Evolutionary conservation across 2,888 invertebrate genomes (phyloP).

Genomic region (Acanthoscelides obtectus): DNA sequence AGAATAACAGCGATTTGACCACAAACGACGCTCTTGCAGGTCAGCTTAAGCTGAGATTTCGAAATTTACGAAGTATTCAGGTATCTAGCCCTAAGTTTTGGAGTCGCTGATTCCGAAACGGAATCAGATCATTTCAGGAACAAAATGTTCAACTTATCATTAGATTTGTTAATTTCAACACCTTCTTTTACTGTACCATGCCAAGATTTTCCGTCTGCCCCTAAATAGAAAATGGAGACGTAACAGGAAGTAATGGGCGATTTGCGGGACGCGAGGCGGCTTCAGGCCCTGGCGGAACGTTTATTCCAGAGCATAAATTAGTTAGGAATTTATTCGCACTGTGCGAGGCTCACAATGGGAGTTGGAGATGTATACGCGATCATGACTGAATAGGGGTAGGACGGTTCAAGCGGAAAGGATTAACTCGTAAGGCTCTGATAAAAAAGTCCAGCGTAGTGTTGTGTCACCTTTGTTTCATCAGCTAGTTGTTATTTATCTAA

Average conservation of each 20-base stretch:
- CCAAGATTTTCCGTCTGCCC: conserved; percentile 9
- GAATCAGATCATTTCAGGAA: too few relatives aligned
- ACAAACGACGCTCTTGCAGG: too few relatives aligned
- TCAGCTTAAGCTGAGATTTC: too few relatives aligned
- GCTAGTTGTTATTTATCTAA: too few relatives aligned
- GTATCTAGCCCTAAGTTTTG: too few relatives aligned
- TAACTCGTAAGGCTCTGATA: too few relatives aligned
- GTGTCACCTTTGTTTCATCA: too few relatives aligned
- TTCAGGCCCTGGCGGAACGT: conserved; percentile 20
- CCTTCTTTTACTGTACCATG: background rate
- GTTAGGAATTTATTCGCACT: background rate
- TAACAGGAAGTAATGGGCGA: conserved; percentile 35
- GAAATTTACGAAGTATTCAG: too few relatives aligned
- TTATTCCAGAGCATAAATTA: conserved; percentile 20
- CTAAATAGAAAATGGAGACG: conserved; percentile 22
- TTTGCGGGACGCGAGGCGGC: conserved; percentile 22
- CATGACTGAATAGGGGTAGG: background rate
- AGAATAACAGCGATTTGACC: too few relatives aligned
- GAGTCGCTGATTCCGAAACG: too few relatives aligned
- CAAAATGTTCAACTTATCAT: background rate
- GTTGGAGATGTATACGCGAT: background rate
- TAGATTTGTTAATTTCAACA: background rate
- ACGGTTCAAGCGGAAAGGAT: background rate
- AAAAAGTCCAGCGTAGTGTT: too few relatives aligned
- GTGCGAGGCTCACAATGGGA: background rate